Conservation (phyloP, 2,797 vertebrate genomes). For the Fratercula arctica region DNA sequence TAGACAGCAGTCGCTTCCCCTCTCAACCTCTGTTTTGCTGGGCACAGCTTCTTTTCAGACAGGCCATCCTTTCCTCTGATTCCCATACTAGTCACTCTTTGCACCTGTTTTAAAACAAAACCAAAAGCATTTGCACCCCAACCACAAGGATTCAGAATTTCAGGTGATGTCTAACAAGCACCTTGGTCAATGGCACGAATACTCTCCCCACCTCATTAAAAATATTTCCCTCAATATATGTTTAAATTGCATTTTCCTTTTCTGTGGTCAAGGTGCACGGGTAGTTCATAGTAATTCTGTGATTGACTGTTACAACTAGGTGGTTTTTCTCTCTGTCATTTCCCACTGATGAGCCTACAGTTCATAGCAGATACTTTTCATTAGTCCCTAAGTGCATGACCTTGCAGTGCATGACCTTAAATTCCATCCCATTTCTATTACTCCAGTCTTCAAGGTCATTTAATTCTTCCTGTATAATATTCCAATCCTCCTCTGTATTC, state of each 20-base stretch:
- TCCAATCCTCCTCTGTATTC: conserved; percentile 69
- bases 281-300: conserved; percentile 10
- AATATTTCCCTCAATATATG: neutral
- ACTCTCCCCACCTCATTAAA: neutral
- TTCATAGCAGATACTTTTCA: conserved; percentile 45
- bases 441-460: conserved; percentile 58
- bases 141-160: neutral
- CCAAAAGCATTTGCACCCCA: neutral
- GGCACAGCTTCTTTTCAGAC: conserved; percentile 3
- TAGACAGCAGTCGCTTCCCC: neutral
- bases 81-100: neutral
- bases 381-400: conserved; percentile 49
- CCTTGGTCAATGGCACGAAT: neutral
- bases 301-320: neutral
- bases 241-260: conserved; percentile 10
- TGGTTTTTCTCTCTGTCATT: conserved; percentile 39
- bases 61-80: neutral
- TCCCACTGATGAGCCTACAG: conserved; percentile 31
- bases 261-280: neutral
- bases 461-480: conserved; percentile 53
- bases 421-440: conserved; percentile 49
- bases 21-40: neutral
- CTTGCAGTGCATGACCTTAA: conserved; percentile 35
- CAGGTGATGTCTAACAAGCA: neutral
- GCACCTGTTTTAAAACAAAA: neutral